Percentiles rank a stretch among this genome's conserved stretches.
Evolutionary conservation across 1,140 invertebrate species (phyloP).

Genomic region (Microplitis demolitor): DNA sequence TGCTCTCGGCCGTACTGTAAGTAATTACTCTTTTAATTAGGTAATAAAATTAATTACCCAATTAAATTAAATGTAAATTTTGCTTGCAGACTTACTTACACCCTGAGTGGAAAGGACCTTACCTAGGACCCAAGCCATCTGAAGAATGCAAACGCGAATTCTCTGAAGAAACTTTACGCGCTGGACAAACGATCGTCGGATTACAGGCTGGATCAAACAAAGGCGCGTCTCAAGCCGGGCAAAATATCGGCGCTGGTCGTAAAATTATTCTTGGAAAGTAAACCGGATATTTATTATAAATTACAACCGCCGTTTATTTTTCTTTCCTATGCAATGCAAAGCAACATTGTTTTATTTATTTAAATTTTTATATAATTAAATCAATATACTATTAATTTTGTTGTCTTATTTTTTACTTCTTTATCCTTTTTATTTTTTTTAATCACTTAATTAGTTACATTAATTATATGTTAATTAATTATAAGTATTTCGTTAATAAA

Average conservation of each 20-base stretch:
- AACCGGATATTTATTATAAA: neutral
- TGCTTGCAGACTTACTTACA: conserved; percentile 82
- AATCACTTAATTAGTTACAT: too few species aligned
- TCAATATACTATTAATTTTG: too few species aligned
- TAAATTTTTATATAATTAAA: conserved; percentile 4
- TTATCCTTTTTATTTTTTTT: too few species aligned
- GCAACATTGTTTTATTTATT: conserved; percentile 16
- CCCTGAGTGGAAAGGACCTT: conserved; percentile 85
- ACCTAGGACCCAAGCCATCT: conserved; percentile 80
- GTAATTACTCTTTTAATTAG: conserved; percentile 38
- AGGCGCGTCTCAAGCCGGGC: conserved; percentile 84
- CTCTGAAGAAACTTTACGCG: conserved; percentile 83
- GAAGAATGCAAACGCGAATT: conserved; percentile 90
- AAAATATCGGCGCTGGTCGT: conserved; percentile 86
- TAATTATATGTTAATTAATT: too few species aligned
- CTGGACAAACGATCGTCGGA: conserved; percentile 85
- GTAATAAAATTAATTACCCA: too few species aligned
- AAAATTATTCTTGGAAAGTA: conserved; percentile 85
- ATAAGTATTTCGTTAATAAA: too few species aligned
- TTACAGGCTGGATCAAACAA: conserved; percentile 93
- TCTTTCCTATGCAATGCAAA: neutral
- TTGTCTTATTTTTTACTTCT: too few species aligned
- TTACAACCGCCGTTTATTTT: neutral
- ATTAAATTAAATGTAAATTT: neutral
- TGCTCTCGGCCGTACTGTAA: conserved; percentile 85